A percentile compares a stretch with the other conserved stretches of the same genome.
phyloP scores from a whole-genome alignment of 2,113 vertebrate genomes.

The Sterna hirundo region DNA sequence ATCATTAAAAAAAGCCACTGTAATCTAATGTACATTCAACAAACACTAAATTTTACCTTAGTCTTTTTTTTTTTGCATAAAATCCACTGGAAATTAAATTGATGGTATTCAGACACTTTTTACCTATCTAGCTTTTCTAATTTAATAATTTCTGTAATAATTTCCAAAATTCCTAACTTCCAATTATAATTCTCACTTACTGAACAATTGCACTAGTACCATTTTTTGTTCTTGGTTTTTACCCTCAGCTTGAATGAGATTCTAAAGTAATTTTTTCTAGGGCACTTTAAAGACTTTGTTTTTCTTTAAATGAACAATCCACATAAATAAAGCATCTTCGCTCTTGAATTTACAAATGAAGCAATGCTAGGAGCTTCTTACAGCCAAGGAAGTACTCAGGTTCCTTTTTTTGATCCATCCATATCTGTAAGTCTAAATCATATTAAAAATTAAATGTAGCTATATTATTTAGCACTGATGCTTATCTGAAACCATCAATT shows the following conservation, averaged over 20 bases:
- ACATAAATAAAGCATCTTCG: not conserved
- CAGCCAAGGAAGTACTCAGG: not conserved
- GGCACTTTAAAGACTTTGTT: not conserved
- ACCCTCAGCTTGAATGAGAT: not conserved
- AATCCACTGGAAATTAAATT: not conserved
- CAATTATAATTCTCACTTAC: not conserved
- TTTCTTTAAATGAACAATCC: not conserved
- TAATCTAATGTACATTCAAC: not conserved
- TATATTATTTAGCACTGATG: not conserved
- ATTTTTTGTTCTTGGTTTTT: not conserved
- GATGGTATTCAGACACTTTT: not conserved
- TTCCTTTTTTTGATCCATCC: not conserved
- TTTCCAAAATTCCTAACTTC: not conserved
- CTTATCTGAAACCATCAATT: conserved; percentile 6
- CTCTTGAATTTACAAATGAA: not conserved
- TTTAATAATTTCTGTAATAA: not conserved
- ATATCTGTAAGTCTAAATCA: not conserved
- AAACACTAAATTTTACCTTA: not conserved
- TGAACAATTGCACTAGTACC: not conserved
- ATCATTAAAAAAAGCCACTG: not conserved
- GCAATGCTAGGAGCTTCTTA: not conserved
- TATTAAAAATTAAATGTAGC: not conserved
- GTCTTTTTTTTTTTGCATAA: not conserved
- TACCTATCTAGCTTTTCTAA: not conserved
- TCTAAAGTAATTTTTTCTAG: not conserved